A percentile compares a stretch with the other conserved stretches of the same genome.
phyloP scores from a whole-genome alignment of 1,140 invertebrate genomes.

The Trichonephila inaurata region DNA sequence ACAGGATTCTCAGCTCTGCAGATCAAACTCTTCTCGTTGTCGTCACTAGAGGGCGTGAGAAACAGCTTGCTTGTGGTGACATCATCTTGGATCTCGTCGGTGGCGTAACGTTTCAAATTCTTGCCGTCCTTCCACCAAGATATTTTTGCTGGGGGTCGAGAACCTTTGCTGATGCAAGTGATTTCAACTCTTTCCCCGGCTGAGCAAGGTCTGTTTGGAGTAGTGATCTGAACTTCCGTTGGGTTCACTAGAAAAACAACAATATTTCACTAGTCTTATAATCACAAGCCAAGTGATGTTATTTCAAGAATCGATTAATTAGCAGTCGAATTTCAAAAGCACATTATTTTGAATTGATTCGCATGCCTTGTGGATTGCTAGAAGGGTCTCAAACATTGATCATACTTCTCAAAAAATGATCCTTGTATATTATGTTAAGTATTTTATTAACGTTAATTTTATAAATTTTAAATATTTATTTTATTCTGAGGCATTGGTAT shows the following conservation, averaged over 20 bases:
- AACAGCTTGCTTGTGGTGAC: conserved; percentile 76
- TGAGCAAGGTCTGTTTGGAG: conserved; percentile 84
- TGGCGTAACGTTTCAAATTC: conserved; percentile 59
- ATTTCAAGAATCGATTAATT: no score
- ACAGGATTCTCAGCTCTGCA: conserved; percentile 90
- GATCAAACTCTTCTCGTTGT: conserved; percentile 90
- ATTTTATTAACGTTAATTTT: no score
- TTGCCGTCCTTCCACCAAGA: conserved; percentile 89
- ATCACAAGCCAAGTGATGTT: no score
- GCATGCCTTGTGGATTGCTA: no score
- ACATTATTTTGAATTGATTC: no score
- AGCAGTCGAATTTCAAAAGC: no score
- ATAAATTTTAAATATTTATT: no score
- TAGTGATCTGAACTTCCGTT: conserved; percentile 87
- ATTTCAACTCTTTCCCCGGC: conserved; percentile 90
- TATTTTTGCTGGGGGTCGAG: conserved; percentile 90
- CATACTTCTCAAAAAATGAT: no score
- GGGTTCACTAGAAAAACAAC: conserved; percentile 86
- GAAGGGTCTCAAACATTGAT: no score
- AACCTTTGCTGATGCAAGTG: conserved; percentile 90
- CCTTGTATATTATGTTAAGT: no score
- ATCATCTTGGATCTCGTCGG: conserved; percentile 67
- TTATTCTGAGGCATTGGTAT: no score
- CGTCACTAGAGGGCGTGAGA: conserved; percentile 85
- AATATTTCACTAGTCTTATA: neutral